These are phyloP conservation scores for Diabrotica virgifera DNA, from an alignment of 1,140 invertebrate genomes.

Conservation along the genomic window DNA sequence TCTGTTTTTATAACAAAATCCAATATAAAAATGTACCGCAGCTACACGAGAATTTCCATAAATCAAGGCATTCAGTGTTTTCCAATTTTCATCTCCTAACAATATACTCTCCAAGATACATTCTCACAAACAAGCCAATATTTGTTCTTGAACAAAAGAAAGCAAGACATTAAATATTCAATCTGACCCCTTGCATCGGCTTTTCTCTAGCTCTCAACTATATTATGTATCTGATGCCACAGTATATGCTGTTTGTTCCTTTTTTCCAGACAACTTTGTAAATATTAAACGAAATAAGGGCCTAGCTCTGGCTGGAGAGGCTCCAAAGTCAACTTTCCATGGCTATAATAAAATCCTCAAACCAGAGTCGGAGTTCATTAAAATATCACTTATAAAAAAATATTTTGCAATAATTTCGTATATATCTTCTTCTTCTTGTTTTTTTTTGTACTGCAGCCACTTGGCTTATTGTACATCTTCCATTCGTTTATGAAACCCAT, in stretches of 20 bases:
- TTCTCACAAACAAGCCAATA: constrained; percentile 9
- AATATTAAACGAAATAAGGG: constrained; percentile 31
- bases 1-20: background rate
- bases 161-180: constrained; percentile 16
- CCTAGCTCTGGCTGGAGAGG: constrained; percentile 14
- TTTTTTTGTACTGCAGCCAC: no score
- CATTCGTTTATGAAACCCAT: no score
- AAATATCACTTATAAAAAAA: background rate
- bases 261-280: constrained; percentile 23
- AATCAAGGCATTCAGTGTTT: background rate
- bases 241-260: constrained; percentile 14
- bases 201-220: constrained; percentile 3
- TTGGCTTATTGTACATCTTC: no score
- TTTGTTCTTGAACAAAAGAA: constrained; percentile 7
- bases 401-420: background rate
- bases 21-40: background rate
- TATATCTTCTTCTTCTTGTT: no score
- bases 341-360: constrained; percentile 24
- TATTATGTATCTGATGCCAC: constrained; percentile 12
- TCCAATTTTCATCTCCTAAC: constrained; percentile 5
- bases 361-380: background rate
- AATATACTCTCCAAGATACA: constrained; percentile 1
- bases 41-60: background rate
- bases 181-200: constrained; percentile 6
- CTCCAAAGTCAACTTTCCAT: constrained; percentile 25